These are phyloP conservation scores for Hermodice carunculata DNA, from an alignment of 2,888 invertebrate species.

Conservation along the genomic window DNA sequence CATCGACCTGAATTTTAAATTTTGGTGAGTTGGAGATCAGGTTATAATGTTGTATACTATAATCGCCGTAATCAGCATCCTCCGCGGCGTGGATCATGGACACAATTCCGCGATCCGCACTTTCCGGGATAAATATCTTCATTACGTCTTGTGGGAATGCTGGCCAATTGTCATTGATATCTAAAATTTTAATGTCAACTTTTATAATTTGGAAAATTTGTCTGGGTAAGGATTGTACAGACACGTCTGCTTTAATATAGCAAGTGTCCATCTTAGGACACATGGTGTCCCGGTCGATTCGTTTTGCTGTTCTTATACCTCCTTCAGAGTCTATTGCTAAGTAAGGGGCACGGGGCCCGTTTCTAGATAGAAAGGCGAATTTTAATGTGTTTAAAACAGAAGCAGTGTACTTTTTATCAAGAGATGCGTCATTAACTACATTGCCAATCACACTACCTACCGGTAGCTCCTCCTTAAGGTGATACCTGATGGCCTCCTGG, in stretches of 20 bases:
- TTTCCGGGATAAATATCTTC: slow-evolving; percentile 13
- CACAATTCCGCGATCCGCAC: slow-evolving; percentile 12
- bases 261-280: slow-evolving; percentile 17
- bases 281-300: slow-evolving; percentile 20
- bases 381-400: too few species aligned
- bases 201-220: slow-evolving; percentile 20
- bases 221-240: slow-evolving; percentile 9
- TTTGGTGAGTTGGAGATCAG: background rate
- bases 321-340: too few species aligned
- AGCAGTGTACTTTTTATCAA: too few species aligned
- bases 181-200: slow-evolving; percentile 18
- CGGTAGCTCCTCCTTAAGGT: too few species aligned
- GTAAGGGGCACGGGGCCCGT: too few species aligned
- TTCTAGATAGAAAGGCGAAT: too few species aligned
- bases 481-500: too few species aligned
- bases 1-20: too few species aligned
- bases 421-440: too few species aligned
- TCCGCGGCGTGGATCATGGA: slow-evolving; percentile 15
- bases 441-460: too few species aligned
- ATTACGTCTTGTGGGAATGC: slow-evolving; percentile 17
- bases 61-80: slow-evolving; percentile 22
- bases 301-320: slow-evolving; percentile 7
- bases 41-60: slow-evolving; percentile 36
- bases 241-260: slow-evolving; percentile 15
- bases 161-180: slow-evolving; percentile 27